Conservation (phyloP, 2,113 vertebrate genomes). For the Nanorana parkeri region DNA sequence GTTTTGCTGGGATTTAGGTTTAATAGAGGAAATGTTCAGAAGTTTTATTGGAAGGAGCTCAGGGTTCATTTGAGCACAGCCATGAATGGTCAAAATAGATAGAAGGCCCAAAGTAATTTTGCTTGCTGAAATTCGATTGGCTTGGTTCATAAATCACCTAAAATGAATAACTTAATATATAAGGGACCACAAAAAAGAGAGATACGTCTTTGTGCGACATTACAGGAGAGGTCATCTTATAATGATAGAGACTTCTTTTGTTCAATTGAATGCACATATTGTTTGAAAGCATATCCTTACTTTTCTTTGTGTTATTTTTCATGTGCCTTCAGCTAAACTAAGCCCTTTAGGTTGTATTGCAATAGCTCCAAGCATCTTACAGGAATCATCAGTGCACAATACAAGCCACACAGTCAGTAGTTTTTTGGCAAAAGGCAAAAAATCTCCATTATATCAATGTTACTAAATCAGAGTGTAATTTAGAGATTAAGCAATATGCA, state of each 20-base stretch:
- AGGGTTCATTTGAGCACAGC: constrained; percentile 46
- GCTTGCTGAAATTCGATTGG: constrained; percentile 36
- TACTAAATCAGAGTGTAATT: constrained; percentile 37
- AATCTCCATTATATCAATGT: constrained; percentile 10
- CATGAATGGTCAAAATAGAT: constrained; percentile 50
- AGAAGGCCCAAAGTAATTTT: constrained; percentile 50
- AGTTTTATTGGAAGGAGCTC: constrained; percentile 52
- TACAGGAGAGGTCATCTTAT: constrained; percentile 46
- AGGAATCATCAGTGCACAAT: constrained; percentile 8
- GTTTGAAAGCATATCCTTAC: constrained; percentile 28
- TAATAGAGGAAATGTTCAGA: constrained; percentile 55
- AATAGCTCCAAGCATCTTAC: constrained; percentile 15
- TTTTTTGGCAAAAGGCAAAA: constrained; percentile 17
- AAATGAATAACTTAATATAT: constrained; percentile 41
- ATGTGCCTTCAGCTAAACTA: constrained; percentile 33
- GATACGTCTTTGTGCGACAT: constrained; percentile 29
- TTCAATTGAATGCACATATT: constrained; percentile 36
- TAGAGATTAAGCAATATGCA: constrained; percentile 43
- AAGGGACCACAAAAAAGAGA: constrained; percentile 25
- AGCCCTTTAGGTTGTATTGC: constrained; percentile 5
- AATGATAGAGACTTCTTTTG: constrained; percentile 12
- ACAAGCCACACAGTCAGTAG: constrained; percentile 11
- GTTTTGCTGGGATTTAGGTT: constrained; percentile 46
- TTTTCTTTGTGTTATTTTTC: constrained; percentile 23
- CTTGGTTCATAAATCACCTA: constrained; percentile 44